Percentiles rank a stretch among this genome's conserved stretches.
Conservation (phyloP, 1,140 invertebrate species). For the Asobara japonica region DNA sequence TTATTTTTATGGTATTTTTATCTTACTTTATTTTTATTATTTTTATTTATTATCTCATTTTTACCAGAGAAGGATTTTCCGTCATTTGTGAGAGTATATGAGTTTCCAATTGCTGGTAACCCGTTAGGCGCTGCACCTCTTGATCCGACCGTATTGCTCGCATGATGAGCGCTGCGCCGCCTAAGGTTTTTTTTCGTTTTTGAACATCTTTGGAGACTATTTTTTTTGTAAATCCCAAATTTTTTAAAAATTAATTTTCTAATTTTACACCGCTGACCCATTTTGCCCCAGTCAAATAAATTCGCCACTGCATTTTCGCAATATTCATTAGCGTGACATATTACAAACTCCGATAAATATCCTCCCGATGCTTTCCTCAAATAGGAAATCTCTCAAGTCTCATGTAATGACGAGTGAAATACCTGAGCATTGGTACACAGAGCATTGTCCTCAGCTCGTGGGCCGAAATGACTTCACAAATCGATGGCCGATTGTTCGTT, state of each 20-base stretch:
- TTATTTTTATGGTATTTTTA: neutral
- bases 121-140: no score
- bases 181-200: no score
- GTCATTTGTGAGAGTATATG: no score
- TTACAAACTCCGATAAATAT: neutral
- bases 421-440: constrained; percentile 30
- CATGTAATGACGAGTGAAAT: constrained; percentile 23
- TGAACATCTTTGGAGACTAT: no score
- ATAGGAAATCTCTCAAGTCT: neutral
- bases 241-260: neutral
- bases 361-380: neutral
- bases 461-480: neutral
- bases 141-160: no score
- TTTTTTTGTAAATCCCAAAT: no score
- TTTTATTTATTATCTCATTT: no score
- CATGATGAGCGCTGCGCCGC: no score
- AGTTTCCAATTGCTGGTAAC: no score
- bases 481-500: neutral
- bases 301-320: neutral
- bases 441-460: neutral
- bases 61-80: no score
- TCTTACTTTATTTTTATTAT: no score
- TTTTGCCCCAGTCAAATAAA: no score
- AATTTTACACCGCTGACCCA: neutral
- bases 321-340: constrained; percentile 3